Evolutionary conservation across 2,888 invertebrate species (phyloP), one percentile per base, ranked within the genome.

Genomic region (Junonia oenone): DNA sequence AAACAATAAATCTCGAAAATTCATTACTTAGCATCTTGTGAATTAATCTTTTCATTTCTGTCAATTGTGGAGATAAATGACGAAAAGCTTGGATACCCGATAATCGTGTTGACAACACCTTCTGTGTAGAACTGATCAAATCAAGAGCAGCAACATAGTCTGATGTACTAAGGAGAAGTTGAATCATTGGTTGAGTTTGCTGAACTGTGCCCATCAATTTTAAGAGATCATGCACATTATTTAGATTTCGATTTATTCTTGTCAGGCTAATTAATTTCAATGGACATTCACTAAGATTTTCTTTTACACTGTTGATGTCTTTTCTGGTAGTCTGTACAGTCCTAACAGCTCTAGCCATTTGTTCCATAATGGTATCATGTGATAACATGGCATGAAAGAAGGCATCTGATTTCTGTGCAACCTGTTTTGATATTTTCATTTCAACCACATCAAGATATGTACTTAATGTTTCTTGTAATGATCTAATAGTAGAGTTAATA

Each of bases 381-480:
- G 99, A 99, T 52, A 98, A 95, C 96, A 99, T 99, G 0, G 99
- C 99, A 82, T 98, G 96, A 78, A 99, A 99, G 89, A 99, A 99
- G 14, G 98, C 98, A 68, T 97, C 97, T 8, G 98, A 98, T 78
- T 98, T 98, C 70, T 96, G 95, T 26, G 98, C 97, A 51, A 98
- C 94, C 91, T 98, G 98, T 69, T 95, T 94, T 4, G 97, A 97
- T 76, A 98, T 97, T 83, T 96, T 95, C 72, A 97, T 96, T 85
- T 99, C 99, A 45, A 99, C 96, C 57, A 97, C 94, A 90, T 99
- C 99, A 72, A 99, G 91, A 81, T 98, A 98, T 77, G 98, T 97
- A 74, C 97, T 97, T 38, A 99, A 88, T 83, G 96, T 95, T 88
- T 98, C 98, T 83, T 98, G 98, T 58, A 98, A 86, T 54, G 95